Conservation (phyloP, 2,888 invertebrate genomes). For the Hirtodrosophila cameraria region DNA sequence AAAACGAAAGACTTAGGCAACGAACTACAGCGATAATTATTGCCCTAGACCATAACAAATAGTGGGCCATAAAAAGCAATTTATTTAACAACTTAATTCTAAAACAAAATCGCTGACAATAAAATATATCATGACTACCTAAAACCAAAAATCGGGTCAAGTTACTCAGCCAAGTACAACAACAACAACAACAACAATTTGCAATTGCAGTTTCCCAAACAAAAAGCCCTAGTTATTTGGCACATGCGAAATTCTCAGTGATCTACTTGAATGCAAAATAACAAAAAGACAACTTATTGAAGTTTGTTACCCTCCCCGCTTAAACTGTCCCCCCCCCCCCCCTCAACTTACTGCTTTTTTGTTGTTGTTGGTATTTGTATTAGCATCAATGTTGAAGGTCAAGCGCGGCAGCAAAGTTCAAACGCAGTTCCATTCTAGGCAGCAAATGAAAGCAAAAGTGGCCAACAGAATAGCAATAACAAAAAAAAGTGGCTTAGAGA, state of each 20-base stretch:
- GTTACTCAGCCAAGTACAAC: slow-evolving; percentile 35
- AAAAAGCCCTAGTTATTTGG: slow-evolving; percentile 69
- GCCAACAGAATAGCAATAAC: slow-evolving; percentile 18
- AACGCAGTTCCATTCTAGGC: slow-evolving; percentile 49
- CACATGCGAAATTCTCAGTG: slow-evolving; percentile 77
- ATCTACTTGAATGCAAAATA: slow-evolving; percentile 60
- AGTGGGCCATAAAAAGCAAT: slow-evolving; percentile 50
- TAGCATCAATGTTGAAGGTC: slow-evolving; percentile 57
- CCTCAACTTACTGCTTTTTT: background rate
- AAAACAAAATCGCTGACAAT: slow-evolving; percentile 52
- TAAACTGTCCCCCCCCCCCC: background rate
- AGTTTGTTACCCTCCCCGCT: slow-evolving; percentile 1
- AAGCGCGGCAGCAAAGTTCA: slow-evolving; percentile 66
- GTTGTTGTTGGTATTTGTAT: slow-evolving; percentile 22
- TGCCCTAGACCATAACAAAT: slow-evolving; percentile 53
- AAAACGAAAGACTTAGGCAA: slow-evolving; percentile 66
- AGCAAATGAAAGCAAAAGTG: slow-evolving; percentile 66
- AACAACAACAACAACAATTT: slow-evolving; percentile 37
- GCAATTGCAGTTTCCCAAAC: slow-evolving; percentile 45
- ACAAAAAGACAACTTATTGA: slow-evolving; percentile 27
- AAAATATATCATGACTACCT: slow-evolving; percentile 45
- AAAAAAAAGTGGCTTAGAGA: too few species aligned
- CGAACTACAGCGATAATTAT: slow-evolving; percentile 59
- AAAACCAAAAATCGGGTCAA: slow-evolving; percentile 68
- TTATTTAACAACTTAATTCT: slow-evolving; percentile 72